Evolutionary conservation across 2,888 invertebrate species (phyloP).

Genomic region (Euzetes globulus): DNA sequence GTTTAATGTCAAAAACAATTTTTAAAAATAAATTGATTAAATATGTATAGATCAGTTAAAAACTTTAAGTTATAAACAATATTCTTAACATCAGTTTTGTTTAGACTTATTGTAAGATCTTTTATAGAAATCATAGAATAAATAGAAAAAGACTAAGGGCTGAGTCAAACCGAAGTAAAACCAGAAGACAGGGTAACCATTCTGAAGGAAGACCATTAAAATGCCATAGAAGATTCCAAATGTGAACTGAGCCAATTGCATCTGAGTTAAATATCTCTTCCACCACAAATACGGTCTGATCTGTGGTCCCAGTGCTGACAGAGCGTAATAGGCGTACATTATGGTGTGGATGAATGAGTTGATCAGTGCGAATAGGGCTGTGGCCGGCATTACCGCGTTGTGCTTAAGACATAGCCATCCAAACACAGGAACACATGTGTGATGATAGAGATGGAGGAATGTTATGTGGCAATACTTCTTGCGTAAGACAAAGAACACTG

Average conservation of each 20-base stretch:
- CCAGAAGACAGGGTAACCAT: slow-evolving; percentile 22
- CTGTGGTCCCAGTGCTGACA: slow-evolving; percentile 28
- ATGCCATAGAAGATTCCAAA: neutral
- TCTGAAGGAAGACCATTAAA: slow-evolving; percentile 19
- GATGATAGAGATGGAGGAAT: slow-evolving; percentile 31
- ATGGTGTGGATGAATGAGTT: slow-evolving; percentile 27
- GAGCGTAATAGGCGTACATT: slow-evolving; percentile 32
- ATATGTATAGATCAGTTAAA: too few relatives aligned
- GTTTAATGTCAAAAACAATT: too few relatives aligned
- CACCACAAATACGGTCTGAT: slow-evolving; percentile 28
- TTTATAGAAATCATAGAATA: slow-evolving; percentile 30
- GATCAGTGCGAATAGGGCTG: slow-evolving; percentile 10
- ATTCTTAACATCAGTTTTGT: too few relatives aligned
- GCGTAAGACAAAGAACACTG: slow-evolving; percentile 23
- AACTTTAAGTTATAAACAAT: too few relatives aligned
- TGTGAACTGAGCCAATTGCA: slow-evolving; percentile 28
- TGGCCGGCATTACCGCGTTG: slow-evolving; percentile 24
- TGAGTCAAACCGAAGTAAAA: neutral
- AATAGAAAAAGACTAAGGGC: slow-evolving; percentile 27
- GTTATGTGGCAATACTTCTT: slow-evolving; percentile 24
- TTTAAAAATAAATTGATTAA: too few relatives aligned
- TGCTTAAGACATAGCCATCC: neutral
- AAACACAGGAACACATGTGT: slow-evolving; percentile 11
- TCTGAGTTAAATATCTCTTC: slow-evolving; percentile 10
- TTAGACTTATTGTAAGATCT: too few relatives aligned